Percentiles rank a stretch among this genome's conserved stretches.
phyloP scores from a whole-genome alignment of 2,888 invertebrate genomes.

The Caenorhabditis panamensis region DNA sequence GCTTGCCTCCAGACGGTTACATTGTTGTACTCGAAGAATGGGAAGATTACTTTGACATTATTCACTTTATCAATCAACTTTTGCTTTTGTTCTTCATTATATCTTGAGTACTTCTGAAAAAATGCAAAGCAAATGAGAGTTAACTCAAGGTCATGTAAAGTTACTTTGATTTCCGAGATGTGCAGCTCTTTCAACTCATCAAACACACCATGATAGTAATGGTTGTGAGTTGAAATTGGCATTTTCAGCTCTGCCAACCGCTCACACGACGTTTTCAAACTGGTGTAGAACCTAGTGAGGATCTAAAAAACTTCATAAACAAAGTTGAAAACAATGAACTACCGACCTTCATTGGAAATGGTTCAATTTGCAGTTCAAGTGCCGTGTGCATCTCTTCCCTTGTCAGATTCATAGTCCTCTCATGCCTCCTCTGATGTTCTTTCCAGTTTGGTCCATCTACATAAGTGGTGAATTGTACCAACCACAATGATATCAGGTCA shows the following conservation, averaged over 20 bases:
- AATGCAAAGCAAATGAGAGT: not conserved
- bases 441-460: slow-evolving; percentile 41
- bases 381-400: slow-evolving; percentile 8
- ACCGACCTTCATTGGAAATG: not conserved
- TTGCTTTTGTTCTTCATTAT: slow-evolving; percentile 16
- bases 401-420: slow-evolving; percentile 11
- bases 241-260: slow-evolving; percentile 24
- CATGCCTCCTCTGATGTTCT: slow-evolving; percentile 27
- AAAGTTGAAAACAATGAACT: not conserved
- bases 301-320: slow-evolving; percentile 19
- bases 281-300: slow-evolving; percentile 27
- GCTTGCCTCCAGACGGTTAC: slow-evolving; percentile 29
- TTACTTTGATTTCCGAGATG: slow-evolving; percentile 28
- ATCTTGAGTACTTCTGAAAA: slow-evolving; percentile 22
- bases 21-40: slow-evolving; percentile 47
- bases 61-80: slow-evolving; percentile 28
- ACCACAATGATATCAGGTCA: slow-evolving; percentile 34
- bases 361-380: not conserved
- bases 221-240: slow-evolving; percentile 29
- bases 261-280: slow-evolving; percentile 17
- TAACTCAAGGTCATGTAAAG: too few species aligned
- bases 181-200: slow-evolving; percentile 33
- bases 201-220: slow-evolving; percentile 46
- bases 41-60: slow-evolving; percentile 45
- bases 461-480: slow-evolving; percentile 47